Base-by-base conservation (phyloP, 2,113 vertebrate genomes). In the Muntiacus muntjak region DNA sequence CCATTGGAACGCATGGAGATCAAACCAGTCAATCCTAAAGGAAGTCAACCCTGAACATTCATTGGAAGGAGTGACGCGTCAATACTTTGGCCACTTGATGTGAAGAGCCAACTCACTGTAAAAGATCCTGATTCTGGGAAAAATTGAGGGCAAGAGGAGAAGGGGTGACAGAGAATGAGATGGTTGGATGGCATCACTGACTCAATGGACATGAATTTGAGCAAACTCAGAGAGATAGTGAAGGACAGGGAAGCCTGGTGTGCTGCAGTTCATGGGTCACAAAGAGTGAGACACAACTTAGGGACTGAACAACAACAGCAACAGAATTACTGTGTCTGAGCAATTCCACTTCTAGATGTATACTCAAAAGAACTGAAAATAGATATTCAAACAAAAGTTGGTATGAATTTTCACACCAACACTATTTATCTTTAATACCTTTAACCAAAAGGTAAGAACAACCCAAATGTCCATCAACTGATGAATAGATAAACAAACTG, bases 381-480 rank as follows among this genome's bases (percentile, higher is more conserved):
- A 93, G 58, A 50, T 54, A 88, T 84, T 76, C 19, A 85, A 95
- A 85, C 19, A 85, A 95, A 89, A 90, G 28, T 76, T 76, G 82
- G 28, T 52, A 83, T 28, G 19, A 78, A 55, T 94, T 47, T 94
- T 95, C 33, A 57, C 9, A 93, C 21, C 33, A 60, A 16, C n/a
- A 93, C 5, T 83, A 28, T 76, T n/a, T 87, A 47, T 50, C 89
- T 76, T 81, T 78, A 85, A 45, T 87, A 62, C 28, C 89, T 74
- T 71, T 67, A 79, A 60, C 17, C 85, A 55, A 89, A 64, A 78
- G 16, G 25, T 64, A 40, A 71, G 40, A 33, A 55, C 43, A 52
- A 78, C 19, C 43, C 40, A 89, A 57, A 78, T 50, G 33, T 40
- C 47, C 25, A 85, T 92, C 45, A 71, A 55, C 28, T 12, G 2